Evolutionary conservation across 2,113 vertebrate species (phyloP), one percentile per base, ranked within the genome.

Genomic region (Ancistrus triradiatus): DNA sequence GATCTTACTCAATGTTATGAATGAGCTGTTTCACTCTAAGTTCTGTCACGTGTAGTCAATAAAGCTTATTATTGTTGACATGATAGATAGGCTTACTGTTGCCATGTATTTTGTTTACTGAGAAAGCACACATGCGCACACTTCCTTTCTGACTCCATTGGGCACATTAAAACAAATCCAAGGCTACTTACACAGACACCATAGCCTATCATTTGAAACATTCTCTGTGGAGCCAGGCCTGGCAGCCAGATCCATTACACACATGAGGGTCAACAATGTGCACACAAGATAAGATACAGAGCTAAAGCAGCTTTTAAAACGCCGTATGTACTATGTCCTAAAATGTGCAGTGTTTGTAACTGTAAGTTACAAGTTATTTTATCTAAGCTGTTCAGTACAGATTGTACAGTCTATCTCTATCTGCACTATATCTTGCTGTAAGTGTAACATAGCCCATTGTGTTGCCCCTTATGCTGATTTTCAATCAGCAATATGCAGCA

Each of bases 211-310:
- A 72, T 70, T 75, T 72, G 70, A 70, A 73, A 69, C 69, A 64
- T 73, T 81, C 78, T 76, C 79, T 59, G 66, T 52, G 50, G 76
- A 77, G 77, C 69, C 65, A 68, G 8, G 66, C 64, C 74, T 68
- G 68, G 74, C 72, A 73, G 63, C 10, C 57, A 48, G 64, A 80
- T 82, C 70, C 77, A 80, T 80, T 80, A 79, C 77, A 78, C 74
- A 72, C 66, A 25, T 44, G 68, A 33, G 61, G 66, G 80, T 82
- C 80, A 81, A 74, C 75, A 72, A 73, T 66, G 19, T 75, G 56
- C 47, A 59, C 51, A 44, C 17, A n/a, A 69, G 71, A 83, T 81
- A 69, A 74, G 72, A 72, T 57, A 47, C 7, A 52, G 18, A 74
- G 68, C 25, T 65, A 49, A 49, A 49, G 59, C 69, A 72, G 69